These are phyloP conservation scores for Homarus americanus DNA, from an alignment of 1,140 invertebrate genomes.

Conservation along the genomic window DNA sequence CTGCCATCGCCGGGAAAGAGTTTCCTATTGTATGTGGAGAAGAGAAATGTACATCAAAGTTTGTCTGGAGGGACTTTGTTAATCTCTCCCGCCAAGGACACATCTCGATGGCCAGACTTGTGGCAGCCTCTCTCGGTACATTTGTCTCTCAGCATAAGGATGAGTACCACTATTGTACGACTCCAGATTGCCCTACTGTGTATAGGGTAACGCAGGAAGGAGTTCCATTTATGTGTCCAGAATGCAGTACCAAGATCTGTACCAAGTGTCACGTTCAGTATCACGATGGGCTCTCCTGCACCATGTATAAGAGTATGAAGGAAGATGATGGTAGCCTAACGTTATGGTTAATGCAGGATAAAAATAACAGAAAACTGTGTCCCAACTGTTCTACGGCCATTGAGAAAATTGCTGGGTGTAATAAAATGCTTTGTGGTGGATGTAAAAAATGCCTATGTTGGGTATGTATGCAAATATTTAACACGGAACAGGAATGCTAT, in stretches of 20 bases:
- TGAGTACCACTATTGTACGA: constrained; percentile 22
- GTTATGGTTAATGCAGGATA: constrained; percentile 32
- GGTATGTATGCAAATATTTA: constrained; percentile 16
- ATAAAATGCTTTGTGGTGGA: constrained; percentile 12
- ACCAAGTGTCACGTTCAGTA: constrained; percentile 35
- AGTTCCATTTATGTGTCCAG: constrained; percentile 38
- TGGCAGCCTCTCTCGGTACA: neutral
- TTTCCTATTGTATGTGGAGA: constrained; percentile 39
- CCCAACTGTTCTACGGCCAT: constrained; percentile 24
- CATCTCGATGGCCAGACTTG: neutral
- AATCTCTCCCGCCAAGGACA: constrained; percentile 36
- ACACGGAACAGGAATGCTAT: constrained; percentile 14
- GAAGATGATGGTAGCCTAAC: neutral
- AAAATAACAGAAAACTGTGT: constrained; percentile 20
- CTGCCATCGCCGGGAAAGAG: constrained; percentile 30
- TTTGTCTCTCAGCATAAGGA: constrained; percentile 12
- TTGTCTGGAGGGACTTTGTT: constrained; percentile 41
- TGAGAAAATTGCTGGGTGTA: constrained; percentile 31
- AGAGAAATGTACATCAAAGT: neutral
- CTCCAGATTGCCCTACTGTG: constrained; percentile 35
- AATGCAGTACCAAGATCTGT: constrained; percentile 11
- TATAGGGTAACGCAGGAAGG: constrained; percentile 9
- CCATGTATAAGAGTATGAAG: constrained; percentile 8
- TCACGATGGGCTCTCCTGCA: constrained; percentile 40
- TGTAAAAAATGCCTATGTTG: constrained; percentile 43